Percentiles rank a stretch among this genome's conserved stretches.
Evolutionary conservation across 2,888 invertebrate species (phyloP).

Genomic region (Caenorhabditis zanzibari): DNA sequence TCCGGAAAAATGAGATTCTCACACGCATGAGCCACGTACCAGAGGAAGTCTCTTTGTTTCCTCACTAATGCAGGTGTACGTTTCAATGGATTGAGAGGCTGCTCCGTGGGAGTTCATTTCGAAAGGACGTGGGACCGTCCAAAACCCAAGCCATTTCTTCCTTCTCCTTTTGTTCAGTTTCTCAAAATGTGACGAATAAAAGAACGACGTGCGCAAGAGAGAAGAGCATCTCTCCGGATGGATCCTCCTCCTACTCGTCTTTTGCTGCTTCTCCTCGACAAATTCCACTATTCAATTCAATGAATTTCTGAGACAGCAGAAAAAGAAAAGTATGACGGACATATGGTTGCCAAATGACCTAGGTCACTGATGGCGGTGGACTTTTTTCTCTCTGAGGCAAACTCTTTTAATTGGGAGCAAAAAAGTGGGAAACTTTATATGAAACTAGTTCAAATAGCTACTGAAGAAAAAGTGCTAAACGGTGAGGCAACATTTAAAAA

Average conservation of each 20-base stretch:
- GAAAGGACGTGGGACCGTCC: constrained; percentile 52
- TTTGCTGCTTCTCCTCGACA: constrained; percentile 32
- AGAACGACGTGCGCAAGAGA: constrained; percentile 48
- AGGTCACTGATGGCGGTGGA: constrained; percentile 24
- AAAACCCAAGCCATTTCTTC: constrained; percentile 20
- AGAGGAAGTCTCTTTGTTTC: constrained; percentile 7
- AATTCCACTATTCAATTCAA: constrained; percentile 65
- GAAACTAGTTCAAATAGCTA: background rate
- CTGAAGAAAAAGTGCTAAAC: constrained; percentile 15
- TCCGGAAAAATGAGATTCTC: constrained; percentile 21
- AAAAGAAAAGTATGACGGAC: constrained; percentile 55
- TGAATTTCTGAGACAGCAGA: constrained; percentile 59
- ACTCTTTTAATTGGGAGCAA: background rate
- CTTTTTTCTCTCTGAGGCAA: background rate
- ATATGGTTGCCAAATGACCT: constrained; percentile 66
- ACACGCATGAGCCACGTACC: constrained; percentile 8
- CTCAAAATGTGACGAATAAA: constrained; percentile 53
- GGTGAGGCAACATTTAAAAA: constrained; percentile 45
- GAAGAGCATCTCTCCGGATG: constrained; percentile 35
- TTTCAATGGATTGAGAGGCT: constrained; percentile 45
- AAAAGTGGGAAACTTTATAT: background rate
- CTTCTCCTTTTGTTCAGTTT: constrained; percentile 24
- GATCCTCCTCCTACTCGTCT: constrained; percentile 8
- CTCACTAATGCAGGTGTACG: constrained; percentile 47
- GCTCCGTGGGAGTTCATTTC: constrained; percentile 40